Evolutionary conservation across 2,888 invertebrate species (phyloP), one percentile per base, ranked within the genome.

Genomic region (Craniophora ligustri): DNA sequence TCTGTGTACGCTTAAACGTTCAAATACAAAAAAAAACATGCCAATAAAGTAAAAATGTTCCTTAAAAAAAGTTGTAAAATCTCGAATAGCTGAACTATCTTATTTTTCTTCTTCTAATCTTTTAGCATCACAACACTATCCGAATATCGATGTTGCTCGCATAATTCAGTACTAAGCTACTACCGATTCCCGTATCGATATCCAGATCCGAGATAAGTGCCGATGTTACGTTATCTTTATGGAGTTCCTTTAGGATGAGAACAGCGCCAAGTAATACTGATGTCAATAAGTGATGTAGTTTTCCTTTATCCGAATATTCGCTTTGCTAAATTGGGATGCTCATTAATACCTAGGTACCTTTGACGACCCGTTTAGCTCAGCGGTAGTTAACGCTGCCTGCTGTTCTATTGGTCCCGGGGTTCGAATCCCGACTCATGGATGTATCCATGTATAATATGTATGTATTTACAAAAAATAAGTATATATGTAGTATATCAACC

Each of bases 111-210:
- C 18, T 16, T 8, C 23, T 42, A 64, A 61, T 44, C 65, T 48
- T 39, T 48, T 31, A 42, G 8, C 30, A 44, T 61, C 38, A 34
- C 34, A 26, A n/a, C 32, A 34, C 58, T 53, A 63, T 42, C 66
- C 13, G 62, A 65, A 62, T 53, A 53, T 58, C 32, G 49, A 41
- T 57, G 50, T 57, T 58, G 49, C 49, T 58, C 72, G 70, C 59
- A 75, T 73, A 73, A 73, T 72, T 75, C 46, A 49, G 58, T 59
- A 69, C 54, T 71, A 61, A 75, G 68, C 66, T 45, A 57, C 38
- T 58, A n/a, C 23, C 50, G 38, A 66, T 40, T 49, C 35, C 6
- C 30, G 31, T 44, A 60, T 47, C 38, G 65, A 61, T 56, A 64
- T 31, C 4, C 13, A 30, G 45, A 30, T 58, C 44, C 50, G 44